A percentile compares a stretch with the other conserved stretches of the same genome.
phyloP scores from a whole-genome alignment of 2,888 invertebrate genomes.

The Oxytorus armatus region DNA sequence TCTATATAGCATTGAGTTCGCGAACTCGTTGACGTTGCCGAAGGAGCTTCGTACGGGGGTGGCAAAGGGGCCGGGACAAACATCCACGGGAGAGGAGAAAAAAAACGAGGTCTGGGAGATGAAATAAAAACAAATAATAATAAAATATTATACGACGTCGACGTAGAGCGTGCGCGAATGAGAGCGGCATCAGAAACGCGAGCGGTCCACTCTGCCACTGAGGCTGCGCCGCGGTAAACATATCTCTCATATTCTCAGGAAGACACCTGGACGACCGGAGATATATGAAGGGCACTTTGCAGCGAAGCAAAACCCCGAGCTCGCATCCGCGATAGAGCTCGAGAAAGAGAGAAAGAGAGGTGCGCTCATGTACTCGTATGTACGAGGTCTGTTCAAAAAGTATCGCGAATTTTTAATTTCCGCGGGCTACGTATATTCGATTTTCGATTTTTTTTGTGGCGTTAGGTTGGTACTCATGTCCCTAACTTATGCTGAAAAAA shows the following conservation, averaged over 20 bases:
- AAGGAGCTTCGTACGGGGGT: constrained; percentile 14
- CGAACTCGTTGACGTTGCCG: constrained; percentile 42
- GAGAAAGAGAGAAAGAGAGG: too few relatives aligned
- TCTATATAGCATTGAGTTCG: constrained; percentile 43
- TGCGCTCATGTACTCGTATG: background rate
- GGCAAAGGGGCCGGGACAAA: constrained; percentile 64
- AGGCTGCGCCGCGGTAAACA: constrained; percentile 57
- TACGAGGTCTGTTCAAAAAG: too few relatives aligned
- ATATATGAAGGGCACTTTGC: constrained; percentile 68
- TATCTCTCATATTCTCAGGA: constrained; percentile 69
- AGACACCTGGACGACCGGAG: constrained; percentile 68
- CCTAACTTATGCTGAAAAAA: too few relatives aligned
- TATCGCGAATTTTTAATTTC: too few relatives aligned
- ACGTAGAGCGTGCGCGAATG: constrained; percentile 35
- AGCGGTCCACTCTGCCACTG: constrained; percentile 49
- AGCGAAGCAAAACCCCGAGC: constrained; percentile 53
- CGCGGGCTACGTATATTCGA: too few relatives aligned
- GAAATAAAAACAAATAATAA: constrained; percentile 17
- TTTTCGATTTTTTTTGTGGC: too few relatives aligned
- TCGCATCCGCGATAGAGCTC: constrained; percentile 45
- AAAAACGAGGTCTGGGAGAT: constrained; percentile 50
- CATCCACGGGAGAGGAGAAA: constrained; percentile 67
- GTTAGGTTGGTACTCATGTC: too few relatives aligned
- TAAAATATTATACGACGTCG: too few relatives aligned
- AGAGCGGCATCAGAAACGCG: constrained; percentile 45